Evolutionary conservation across 1,140 invertebrate genomes (phyloP), one percentile per base, ranked within the genome.

Genomic region (Pseudomyrmex flavicornis): DNA sequence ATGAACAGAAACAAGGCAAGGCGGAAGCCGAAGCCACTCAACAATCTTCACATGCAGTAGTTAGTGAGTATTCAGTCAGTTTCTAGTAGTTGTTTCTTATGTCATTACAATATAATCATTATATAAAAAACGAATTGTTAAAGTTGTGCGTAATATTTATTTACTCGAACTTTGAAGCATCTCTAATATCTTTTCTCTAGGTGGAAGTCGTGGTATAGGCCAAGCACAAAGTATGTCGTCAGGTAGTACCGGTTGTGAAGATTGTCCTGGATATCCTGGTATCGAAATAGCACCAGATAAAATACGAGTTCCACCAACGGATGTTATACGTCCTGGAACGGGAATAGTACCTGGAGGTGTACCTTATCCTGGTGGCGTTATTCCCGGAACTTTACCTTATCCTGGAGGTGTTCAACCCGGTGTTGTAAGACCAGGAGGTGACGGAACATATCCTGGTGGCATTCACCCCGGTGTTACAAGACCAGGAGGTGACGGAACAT

Each of bases 1-100:
- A 93, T 46, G 95, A 95, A 62, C 94, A 95, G 65, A 95, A 94
- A 20, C 95, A 96, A 87, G 97, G 97, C 15, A 97, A 96, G 92
- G 97, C 97, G 0, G 97, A 97, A 92, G 97, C 97, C 2, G 96
- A 97, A 91, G 97, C 97, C 9, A 96, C 95, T 58, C 95, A 95
- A 72, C 95, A 96, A 88, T 95, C 96, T 20, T 97, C 97, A 0
- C 95, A 96, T 87, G 96, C 97, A 9, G 95, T 96, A 88, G 97
- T 98, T 90, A 96, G 97, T 97, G 93, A 96, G 97, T 96, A 89
- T 20, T 9, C 22, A n/a, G 2, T 79, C 56, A 4, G 54, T 22
- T 22, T 68, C n/a, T 15, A 26, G 26, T 15, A 26, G 26, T 61
- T 1, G 48, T 44, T 44, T 35, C 5, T 61, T 58, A 70, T 17